Evolutionary conservation across 2,113 vertebrate species (phyloP).

Genomic region (Lophius piscatorius): DNA sequence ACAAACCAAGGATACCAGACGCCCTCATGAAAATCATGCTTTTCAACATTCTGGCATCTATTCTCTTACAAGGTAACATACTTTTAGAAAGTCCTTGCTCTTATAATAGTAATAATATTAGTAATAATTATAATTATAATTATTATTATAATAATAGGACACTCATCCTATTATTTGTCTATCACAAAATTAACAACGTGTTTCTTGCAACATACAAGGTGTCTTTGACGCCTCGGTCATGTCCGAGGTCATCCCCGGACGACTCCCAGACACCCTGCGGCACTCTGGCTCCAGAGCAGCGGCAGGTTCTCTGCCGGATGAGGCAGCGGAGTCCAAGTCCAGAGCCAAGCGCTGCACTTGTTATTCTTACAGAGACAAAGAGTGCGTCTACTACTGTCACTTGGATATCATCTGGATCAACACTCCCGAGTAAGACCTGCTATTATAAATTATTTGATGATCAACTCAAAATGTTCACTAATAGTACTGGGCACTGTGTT

Average conservation of each 20-base stretch:
- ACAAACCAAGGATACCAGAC: constrained; percentile 41
- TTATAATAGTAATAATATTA: no score
- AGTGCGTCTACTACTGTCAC: constrained; percentile 98
- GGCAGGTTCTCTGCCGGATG: constrained; percentile 18
- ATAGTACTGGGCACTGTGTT: no score
- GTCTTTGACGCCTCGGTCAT: constrained; percentile 29
- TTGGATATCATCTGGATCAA: constrained; percentile 98
- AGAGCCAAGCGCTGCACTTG: constrained; percentile 92
- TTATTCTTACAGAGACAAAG: constrained; percentile 91
- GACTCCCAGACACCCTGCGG: constrained; percentile 14
- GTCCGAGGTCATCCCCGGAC: constrained; percentile 30
- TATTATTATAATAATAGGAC: no score
- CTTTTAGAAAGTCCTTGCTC: no score
- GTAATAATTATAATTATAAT: no score
- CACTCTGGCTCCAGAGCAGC: constrained; percentile 23
- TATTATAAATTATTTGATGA: no score
- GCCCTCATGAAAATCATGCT: constrained; percentile 48
- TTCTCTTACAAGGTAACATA: constrained; percentile 73
- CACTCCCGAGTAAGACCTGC: constrained; percentile 90
- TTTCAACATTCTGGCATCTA: constrained; percentile 38
- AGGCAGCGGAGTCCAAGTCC: constrained; percentile 39
- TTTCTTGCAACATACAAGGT: constrained; percentile 43
- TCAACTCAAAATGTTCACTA: no score
- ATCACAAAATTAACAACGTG: neutral
- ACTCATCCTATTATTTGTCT: neutral